Evolutionary conservation across 1,140 invertebrate genomes (phyloP), one percentile per base, ranked within the genome.

Genomic region (Drosophila eugracilis): DNA sequence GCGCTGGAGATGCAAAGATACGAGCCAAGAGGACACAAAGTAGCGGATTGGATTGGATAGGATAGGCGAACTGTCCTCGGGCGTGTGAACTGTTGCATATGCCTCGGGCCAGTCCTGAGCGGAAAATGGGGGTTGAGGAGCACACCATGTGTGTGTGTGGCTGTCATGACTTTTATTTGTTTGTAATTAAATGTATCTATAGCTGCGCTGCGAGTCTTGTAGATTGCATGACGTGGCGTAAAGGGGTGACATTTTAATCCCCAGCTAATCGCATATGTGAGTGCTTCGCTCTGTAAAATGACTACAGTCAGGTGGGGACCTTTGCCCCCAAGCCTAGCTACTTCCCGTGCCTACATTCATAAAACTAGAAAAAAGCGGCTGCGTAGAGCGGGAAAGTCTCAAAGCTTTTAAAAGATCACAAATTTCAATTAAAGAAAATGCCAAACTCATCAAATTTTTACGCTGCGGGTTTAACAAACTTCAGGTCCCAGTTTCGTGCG

Each of bases 161-260:
- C 74, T 89, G 77, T 77, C 86, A 86, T 90, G 86, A 90, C 86
- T 90, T 90, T 90, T 90, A 90, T 90, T 90, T 90, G 86, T 83
- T 84, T 90, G 75, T 90, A 90, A 90, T 90, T 90, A 90, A 88
- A 86, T 78, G 78, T 86, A 88, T 89, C 83, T 86, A 60, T 73
- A 58, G 59, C 59, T 62, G 54, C 17, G 59, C 50, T 58, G 36
- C 65, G 59, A 66, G 49, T 70, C 60, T 63, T 75, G 26, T 39
- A 48, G 59, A 65, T 67, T 65, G 73, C 67, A 59, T 86, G 83
- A 88, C 78, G 32, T 52, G 52, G 63, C 83, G 69, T 65, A 80
- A 83, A 66, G 80, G 89, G 89, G 79, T 90, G 89, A 90, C 89
- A 90, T 90, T 90, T 90, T 90, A 90, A 90, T 90, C 84, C 89